These are phyloP conservation scores for Cataglyphis albicans DNA, from an alignment of 2,888 invertebrate genomes.

Conservation along the genomic window DNA sequence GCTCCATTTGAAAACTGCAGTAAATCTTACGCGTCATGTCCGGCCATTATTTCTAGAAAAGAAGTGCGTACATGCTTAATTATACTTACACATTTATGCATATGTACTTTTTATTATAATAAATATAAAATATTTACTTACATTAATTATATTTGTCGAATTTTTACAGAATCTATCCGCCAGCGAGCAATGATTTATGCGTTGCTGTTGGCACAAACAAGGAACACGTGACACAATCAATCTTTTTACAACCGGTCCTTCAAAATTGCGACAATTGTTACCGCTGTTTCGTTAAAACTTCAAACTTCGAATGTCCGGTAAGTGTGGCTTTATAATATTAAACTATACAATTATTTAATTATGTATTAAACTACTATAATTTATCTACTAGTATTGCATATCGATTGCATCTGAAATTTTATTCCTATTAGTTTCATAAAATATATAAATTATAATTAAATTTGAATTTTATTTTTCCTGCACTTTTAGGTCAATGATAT, in stretches of 20 bases:
- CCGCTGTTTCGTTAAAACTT: conserved; percentile 87
- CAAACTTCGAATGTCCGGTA: conserved; percentile 85
- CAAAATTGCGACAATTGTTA: conserved; percentile 87
- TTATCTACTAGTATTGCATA: neutral
- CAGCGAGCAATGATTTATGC: conserved; percentile 87
- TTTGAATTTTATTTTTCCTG: neutral
- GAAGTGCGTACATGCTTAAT: conserved; percentile 84
- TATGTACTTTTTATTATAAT: neutral
- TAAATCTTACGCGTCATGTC: conserved; percentile 89
- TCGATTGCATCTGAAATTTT: neutral
- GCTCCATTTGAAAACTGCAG: conserved; percentile 88
- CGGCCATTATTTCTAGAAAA: conserved; percentile 88
- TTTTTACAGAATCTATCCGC: conserved; percentile 77
- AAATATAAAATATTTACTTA: neutral
- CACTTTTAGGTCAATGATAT: neutral
- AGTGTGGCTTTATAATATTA: conserved; percentile 12
- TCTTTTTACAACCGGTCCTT: conserved; percentile 86
- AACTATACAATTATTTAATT: neutral
- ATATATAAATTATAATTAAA: neutral
- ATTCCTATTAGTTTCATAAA: neutral
- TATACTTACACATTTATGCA: neutral
- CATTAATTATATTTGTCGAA: too few species aligned
- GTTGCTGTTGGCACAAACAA: conserved; percentile 88
- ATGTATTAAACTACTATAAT: too few species aligned
- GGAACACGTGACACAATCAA: conserved; percentile 87